Base-by-base conservation (phyloP, 2,113 vertebrate genomes). In the Corythaeola cristata region DNA sequence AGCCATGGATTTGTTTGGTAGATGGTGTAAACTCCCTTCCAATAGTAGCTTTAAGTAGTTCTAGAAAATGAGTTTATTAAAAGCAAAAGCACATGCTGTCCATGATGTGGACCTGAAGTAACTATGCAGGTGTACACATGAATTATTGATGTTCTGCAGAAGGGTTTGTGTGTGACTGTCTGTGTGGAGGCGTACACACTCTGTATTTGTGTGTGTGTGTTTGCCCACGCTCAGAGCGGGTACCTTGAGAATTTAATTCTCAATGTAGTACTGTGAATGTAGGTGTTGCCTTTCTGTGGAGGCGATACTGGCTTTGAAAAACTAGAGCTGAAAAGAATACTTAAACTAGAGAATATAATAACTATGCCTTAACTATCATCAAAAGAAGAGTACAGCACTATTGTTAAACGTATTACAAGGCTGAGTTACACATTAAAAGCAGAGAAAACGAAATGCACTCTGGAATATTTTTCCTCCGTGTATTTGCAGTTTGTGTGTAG, bases 121-220 rank as follows among this genome's bases (percentile, higher is more conserved):
- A 64, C 27, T 58, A 4, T 7, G 60, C 3, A 3, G 1, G 9
- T 32, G 47, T 32, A 21, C n/a, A 23, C 15, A 15, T 32, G 75
- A 52, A 45, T 41, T 56, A 9, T 49, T 47, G 32, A 1, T 58
- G 3, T 60, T 69, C 30, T 49, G 24, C 71, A 47, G 53, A 39
- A 64, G 27, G 7, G 44, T 68, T 60, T 79, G 15, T 15, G 5
- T 72, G 26, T 13, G 64, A 7, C 4, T 11, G 2, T 32, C 41
- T 62, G 2, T 22, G 7, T 4, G 49, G 22, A 33, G 35, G 6
- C 3, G 1, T n/a, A 30, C 9, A 3, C 14, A 3, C 15, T 15
- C 41, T n/a, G 4, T 41, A 6, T 68, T 30, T 55, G 19, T 12
- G 19, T 26, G 15, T 64, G 21, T 47, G 7, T 15, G 2, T 44